phyloP scores from a whole-genome alignment of 1,140 invertebrate genomes.

The Cydia fagiglandana region DNA sequence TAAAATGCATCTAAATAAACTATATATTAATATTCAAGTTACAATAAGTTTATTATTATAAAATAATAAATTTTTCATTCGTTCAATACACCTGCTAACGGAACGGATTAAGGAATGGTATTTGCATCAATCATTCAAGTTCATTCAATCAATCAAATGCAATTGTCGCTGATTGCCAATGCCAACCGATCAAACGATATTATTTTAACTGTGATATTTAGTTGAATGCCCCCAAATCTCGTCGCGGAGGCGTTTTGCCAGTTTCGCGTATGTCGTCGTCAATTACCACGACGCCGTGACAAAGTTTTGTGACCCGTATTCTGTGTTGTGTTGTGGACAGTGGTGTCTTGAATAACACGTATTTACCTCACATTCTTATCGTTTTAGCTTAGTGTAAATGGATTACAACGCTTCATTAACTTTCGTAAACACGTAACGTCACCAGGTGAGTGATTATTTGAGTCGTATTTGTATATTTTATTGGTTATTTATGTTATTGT shows the following conservation, averaged over 20 bases:
- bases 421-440: constrained; percentile 26
- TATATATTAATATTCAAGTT: not conserved
- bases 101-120: not conserved
- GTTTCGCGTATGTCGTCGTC: not conserved
- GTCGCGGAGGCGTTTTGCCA: not conserved
- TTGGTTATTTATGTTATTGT: constrained; percentile 17
- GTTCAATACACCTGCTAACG: not conserved
- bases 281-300: constrained; percentile 8
- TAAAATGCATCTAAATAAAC: not conserved
- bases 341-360: constrained; percentile 1
- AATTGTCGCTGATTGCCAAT: constrained; percentile 31
- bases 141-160: constrained; percentile 26
- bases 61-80: not conserved
- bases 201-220: constrained; percentile 21
- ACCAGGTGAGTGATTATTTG: constrained; percentile 23
- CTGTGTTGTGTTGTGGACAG: constrained; percentile 22
- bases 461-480: constrained; percentile 9
- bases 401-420: constrained; percentile 29
- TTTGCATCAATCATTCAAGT: constrained; percentile 23
- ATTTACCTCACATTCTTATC: constrained; percentile 27
- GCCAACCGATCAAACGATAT: constrained; percentile 31
- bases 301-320: not conserved
- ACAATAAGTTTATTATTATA: not conserved
- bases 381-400: constrained; percentile 27
- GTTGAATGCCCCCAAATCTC: not conserved